A percentile compares a stretch with the other conserved stretches of the same genome.
Conservation (phyloP, 2,888 invertebrate species). For the Drosophila bunnanda region DNA sequence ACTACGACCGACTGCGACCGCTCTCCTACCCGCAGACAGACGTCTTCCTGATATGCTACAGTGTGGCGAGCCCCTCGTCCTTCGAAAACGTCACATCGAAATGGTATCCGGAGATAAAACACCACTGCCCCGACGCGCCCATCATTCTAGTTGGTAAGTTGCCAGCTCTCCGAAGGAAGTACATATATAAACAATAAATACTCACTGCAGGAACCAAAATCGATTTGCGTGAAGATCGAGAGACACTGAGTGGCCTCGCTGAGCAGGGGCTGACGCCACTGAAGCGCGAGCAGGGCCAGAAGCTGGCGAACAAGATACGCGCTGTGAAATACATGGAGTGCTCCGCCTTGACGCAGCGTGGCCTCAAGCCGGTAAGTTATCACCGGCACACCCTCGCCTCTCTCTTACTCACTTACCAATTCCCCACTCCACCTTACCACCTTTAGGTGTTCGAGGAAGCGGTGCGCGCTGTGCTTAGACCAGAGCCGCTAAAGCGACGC, state of each 20-base stretch:
- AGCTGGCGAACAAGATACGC: conserved; percentile 98
- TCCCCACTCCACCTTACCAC: conserved; percentile 8
- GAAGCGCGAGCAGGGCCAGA: conserved; percentile 98
- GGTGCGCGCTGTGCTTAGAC: conserved; percentile 97
- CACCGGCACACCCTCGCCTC: conserved; percentile 32
- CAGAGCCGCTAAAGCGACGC: conserved; percentile 97
- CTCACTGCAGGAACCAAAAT: conserved; percentile 95
- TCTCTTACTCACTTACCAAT: conserved; percentile 10
- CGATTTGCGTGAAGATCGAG: conserved; percentile 98
- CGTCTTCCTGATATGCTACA: conserved; percentile 99
- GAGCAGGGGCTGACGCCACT: conserved; percentile 98
- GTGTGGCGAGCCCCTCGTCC: conserved; percentile 99
- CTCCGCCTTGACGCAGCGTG: conserved; percentile 98
- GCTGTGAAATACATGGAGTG: conserved; percentile 99
- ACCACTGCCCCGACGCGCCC: conserved; percentile 99
- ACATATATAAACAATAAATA: conserved; percentile 8
- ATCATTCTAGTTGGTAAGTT: conserved; percentile 97
- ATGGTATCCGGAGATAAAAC: conserved; percentile 99
- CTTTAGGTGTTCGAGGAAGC: conserved; percentile 98
- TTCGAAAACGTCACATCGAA: conserved; percentile 99
- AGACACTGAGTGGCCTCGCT: conserved; percentile 94
- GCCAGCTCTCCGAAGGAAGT: conserved; percentile 29
- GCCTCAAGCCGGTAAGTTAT: conserved; percentile 92
- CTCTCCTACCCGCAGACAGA: conserved; percentile 99
- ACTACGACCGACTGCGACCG: conserved; percentile 97